Evolutionary conservation across 1,140 invertebrate genomes (phyloP).

Genomic region (Pectinophora gossypiella): DNA sequence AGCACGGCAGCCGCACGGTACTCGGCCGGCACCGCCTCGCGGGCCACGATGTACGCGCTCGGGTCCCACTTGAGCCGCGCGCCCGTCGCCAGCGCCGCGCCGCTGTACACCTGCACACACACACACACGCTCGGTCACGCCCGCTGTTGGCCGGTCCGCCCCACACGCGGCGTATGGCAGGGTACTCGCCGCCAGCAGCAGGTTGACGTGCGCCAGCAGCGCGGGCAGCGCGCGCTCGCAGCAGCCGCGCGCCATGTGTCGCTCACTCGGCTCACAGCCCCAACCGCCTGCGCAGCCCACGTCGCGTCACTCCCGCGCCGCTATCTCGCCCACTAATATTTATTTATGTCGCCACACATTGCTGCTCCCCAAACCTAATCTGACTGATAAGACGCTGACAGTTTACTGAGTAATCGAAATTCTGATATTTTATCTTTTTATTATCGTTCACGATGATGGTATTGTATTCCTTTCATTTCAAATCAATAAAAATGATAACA

Average conservation of each 20-base stretch:
- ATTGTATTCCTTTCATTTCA: too few species aligned
- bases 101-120: constrained; percentile 38
- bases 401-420: too few species aligned
- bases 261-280: not conserved
- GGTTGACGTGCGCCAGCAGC: not conserved
- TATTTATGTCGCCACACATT: not conserved
- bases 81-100: constrained; percentile 37
- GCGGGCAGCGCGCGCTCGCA: not conserved
- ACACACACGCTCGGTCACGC: too few species aligned
- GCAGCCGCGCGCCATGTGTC: not conserved
- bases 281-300: not conserved
- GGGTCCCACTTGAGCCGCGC: constrained; percentile 63
- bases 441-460: too few species aligned
- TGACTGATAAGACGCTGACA: too few species aligned
- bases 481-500: too few species aligned
- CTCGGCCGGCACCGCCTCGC: constrained; percentile 46
- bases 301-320: not conserved
- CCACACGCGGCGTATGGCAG: too few species aligned
- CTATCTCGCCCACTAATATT: not conserved
- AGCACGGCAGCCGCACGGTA: constrained; percentile 28
- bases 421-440: too few species aligned
- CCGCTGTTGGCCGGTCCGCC: too few species aligned
- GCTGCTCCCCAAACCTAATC: not conserved
- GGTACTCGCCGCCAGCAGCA: not conserved
- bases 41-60: constrained; percentile 43